Conservation (phyloP, 2,797 vertebrate species). For the Anguilla marmorata region DNA sequence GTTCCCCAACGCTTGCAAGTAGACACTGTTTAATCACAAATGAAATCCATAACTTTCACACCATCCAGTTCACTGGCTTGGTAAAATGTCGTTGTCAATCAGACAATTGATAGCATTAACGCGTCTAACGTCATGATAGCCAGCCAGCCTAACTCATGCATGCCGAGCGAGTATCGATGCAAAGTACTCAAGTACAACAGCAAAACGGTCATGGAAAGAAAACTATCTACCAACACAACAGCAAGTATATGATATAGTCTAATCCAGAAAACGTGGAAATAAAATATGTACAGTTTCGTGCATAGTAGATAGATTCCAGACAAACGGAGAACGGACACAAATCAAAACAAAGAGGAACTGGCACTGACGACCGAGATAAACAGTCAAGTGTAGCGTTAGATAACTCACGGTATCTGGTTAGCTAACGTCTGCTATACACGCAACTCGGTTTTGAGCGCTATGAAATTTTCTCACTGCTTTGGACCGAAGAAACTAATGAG, state of each 20-base stretch:
- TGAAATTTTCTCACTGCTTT: background rate
- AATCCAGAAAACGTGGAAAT: background rate
- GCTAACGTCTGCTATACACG: background rate
- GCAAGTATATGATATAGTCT: background rate
- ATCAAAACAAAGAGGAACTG: background rate
- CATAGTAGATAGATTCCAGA: background rate
- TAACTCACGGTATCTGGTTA: background rate
- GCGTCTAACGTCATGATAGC: background rate
- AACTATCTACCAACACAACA: background rate
- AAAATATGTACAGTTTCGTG: background rate
- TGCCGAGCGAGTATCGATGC: background rate
- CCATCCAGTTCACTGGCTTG: background rate
- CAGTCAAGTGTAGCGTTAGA: background rate
- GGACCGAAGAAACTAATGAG: background rate
- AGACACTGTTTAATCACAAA: background rate
- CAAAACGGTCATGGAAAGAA: background rate
- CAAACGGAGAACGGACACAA: background rate
- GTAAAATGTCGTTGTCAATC: background rate
- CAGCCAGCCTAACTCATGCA: background rate
- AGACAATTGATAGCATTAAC: background rate
- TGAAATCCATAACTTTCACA: background rate
- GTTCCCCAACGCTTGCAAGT: background rate
- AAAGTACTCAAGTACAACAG: background rate
- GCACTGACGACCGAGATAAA: background rate
- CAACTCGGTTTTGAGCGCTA: background rate